These are phyloP conservation scores for Eulemur mongoz DNA, from an alignment of 2,797 vertebrate species.

Conservation along the genomic window DNA sequence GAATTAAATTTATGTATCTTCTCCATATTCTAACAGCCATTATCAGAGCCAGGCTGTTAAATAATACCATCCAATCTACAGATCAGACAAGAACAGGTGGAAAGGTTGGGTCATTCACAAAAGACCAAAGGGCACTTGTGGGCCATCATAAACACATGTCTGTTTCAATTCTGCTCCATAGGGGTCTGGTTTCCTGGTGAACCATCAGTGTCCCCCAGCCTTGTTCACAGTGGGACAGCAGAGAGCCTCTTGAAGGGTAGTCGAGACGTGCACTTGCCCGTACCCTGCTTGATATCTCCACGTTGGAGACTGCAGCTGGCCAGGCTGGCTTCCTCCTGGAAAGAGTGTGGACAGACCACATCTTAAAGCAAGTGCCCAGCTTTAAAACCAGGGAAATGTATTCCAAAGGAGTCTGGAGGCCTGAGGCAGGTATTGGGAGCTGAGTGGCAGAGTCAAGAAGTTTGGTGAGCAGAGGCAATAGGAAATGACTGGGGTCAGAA, in stretches of 20 bases:
- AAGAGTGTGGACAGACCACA: neutral
- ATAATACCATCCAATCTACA: neutral
- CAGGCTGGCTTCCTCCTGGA: neutral
- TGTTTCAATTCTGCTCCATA: neutral
- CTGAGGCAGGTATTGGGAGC: neutral
- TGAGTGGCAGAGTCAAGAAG: neutral
- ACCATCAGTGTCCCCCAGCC: neutral
- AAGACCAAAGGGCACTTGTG: neutral
- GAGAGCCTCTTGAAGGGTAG: neutral
- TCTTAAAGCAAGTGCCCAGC: neutral
- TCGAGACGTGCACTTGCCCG: neutral
- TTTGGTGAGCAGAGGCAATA: neutral
- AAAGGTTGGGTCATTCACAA: neutral
- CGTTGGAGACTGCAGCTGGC: neutral
- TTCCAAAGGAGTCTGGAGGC: neutral
- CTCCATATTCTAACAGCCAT: neutral
- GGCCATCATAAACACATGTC: neutral
- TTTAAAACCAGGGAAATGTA: neutral
- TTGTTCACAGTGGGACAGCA: neutral
- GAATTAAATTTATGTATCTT: neutral
- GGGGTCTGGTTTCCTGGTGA: neutral
- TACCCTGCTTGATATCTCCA: neutral
- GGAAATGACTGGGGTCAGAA: neutral
- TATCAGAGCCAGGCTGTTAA: neutral
- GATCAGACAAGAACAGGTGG: neutral